phyloP scores from a whole-genome alignment of 2,113 vertebrate species.

The Alaudala cheleensis region DNA sequence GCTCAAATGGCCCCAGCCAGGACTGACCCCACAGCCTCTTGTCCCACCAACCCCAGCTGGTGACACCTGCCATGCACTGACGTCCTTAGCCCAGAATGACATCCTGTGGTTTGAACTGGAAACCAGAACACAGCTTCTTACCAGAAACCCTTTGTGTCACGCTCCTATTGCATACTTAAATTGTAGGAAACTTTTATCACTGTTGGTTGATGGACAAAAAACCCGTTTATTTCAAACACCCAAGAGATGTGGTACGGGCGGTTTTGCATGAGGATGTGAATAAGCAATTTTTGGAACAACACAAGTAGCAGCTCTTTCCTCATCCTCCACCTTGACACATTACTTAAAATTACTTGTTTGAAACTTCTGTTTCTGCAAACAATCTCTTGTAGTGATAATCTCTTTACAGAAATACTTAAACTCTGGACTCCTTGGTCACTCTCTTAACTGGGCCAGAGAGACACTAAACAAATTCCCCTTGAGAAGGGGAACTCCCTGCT shows the following conservation, averaged over 20 bases:
- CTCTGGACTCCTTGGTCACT: background rate
- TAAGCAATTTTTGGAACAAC: background rate
- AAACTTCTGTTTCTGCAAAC: background rate
- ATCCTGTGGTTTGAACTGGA: background rate
- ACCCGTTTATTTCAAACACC: background rate
- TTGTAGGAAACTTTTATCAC: background rate
- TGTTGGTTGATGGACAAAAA: background rate
- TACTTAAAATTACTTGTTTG: background rate
- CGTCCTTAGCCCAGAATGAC: background rate
- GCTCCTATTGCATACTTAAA: background rate
- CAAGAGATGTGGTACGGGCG: background rate
- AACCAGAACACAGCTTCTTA: constrained; percentile 1
- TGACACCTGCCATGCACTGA: background rate
- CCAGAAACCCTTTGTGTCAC: constrained; percentile 23
- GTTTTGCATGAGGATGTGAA: background rate
- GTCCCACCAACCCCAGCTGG: background rate
- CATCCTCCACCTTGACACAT: background rate
- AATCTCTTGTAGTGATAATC: background rate
- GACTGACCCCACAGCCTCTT: background rate
- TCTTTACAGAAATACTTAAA: background rate
- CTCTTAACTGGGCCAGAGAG: background rate
- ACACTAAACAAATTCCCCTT: background rate
- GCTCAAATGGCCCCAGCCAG: background rate
- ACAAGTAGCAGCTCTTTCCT: background rate
- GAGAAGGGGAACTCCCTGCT: background rate